phyloP scores from a whole-genome alignment of 2,797 vertebrate species.

The Odontamblyopus lacepedii region DNA sequence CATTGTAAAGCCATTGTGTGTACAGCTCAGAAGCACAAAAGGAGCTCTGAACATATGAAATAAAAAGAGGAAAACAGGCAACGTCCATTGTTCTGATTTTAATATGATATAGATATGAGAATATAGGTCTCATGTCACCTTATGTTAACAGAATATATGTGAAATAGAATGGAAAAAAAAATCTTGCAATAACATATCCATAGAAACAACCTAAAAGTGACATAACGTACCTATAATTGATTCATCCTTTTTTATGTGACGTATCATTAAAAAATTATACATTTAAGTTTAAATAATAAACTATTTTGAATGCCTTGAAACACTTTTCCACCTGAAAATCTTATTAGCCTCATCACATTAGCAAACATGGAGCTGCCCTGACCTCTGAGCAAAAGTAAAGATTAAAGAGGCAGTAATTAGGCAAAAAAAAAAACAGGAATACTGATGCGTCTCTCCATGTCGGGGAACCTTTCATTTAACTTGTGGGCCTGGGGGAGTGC shows the following conservation, averaged over 20 bases:
- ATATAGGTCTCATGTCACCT: too few relatives aligned
- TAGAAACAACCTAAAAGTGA: too few relatives aligned
- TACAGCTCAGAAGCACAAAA: constrained; percentile 19
- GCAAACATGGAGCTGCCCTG: background rate
- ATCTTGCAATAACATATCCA: too few relatives aligned
- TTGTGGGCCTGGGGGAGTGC: constrained; percentile 34
- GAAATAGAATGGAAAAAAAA: background rate
- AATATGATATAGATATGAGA: too few relatives aligned
- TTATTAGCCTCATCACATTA: background rate
- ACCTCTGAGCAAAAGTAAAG: constrained; percentile 25
- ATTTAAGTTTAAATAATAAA: background rate
- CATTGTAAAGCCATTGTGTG: constrained; percentile 8
- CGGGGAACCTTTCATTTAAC: constrained; percentile 48
- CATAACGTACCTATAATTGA: too few relatives aligned
- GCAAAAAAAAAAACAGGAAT: constrained; percentile 28
- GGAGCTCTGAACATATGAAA: background rate
- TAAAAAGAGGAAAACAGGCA: background rate
- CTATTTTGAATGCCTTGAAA: background rate
- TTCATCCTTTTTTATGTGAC: too few relatives aligned
- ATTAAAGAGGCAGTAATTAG: constrained; percentile 51
- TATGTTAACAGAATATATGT: too few relatives aligned
- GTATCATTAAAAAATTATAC: too few relatives aligned
- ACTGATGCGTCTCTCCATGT: constrained; percentile 16
- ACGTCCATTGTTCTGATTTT: background rate
- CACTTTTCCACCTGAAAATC: background rate